Conservation (phyloP, 2,797 vertebrate genomes). For the Hirundo rustica region DNA sequence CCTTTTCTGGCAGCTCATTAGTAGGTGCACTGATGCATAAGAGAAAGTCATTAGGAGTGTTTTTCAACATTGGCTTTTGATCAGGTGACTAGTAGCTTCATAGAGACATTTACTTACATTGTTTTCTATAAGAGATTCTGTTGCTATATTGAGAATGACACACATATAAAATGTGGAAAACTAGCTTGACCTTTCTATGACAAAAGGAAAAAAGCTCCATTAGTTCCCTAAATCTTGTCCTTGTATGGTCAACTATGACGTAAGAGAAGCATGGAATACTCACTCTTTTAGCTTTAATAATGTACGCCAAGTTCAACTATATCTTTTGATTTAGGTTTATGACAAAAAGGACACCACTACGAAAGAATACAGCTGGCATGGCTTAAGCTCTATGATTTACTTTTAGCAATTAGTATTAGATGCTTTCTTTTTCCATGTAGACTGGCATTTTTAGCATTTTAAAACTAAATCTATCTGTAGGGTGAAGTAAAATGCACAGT, state of each 20-base stretch:
- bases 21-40: constrained; percentile 99
- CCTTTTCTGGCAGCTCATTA: constrained; percentile 99
- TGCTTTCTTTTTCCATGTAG: constrained; percentile 21
- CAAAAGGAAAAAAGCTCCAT: constrained; percentile 74
- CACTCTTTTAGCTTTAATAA: constrained; percentile 71
- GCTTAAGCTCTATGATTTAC: constrained; percentile 41
- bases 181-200: constrained; percentile 79
- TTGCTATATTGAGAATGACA: constrained; percentile 81
- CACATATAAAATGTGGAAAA: constrained; percentile 78
- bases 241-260: constrained; percentile 75
- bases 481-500: constrained; percentile 8
- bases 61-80: constrained; percentile 91
- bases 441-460: constrained; percentile 42
- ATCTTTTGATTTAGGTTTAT: constrained; percentile 60
- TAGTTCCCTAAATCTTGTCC: constrained; percentile 72
- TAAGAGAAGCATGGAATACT: constrained; percentile 68
- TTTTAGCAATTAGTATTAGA: constrained; percentile 32
- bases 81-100: constrained; percentile 91
- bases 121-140: constrained; percentile 81
- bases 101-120: constrained; percentile 85
- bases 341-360: constrained; percentile 40
- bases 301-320: constrained; percentile 68
- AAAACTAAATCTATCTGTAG: constrained; percentile 45
- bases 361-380: constrained; percentile 54
- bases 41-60: constrained; percentile 99